A percentile compares a stretch with the other conserved stretches of the same genome.
phyloP scores from a whole-genome alignment of 2,113 vertebrate species.

The Melospiza melodia region DNA sequence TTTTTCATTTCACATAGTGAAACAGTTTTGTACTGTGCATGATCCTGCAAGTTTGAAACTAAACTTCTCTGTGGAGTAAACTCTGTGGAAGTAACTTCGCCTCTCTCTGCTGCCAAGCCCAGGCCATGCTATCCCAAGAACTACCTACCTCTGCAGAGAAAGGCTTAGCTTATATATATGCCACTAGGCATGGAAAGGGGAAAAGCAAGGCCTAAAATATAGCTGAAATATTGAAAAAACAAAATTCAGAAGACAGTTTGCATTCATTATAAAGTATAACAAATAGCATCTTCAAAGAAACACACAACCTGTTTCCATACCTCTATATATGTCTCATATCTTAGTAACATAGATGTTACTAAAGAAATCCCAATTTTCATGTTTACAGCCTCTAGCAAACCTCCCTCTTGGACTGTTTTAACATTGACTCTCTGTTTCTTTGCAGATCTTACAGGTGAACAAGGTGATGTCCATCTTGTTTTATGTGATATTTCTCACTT shows the following conservation, averaged over 20 bases:
- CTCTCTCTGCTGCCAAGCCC: background rate
- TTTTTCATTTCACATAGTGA: background rate
- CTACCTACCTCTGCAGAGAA: background rate
- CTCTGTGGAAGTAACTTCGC: background rate
- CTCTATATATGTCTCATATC: background rate
- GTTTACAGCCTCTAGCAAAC: background rate
- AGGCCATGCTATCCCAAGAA: background rate
- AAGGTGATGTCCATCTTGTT: conserved; percentile 99
- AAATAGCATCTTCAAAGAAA: background rate
- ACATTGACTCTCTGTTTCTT: conserved; percentile 56
- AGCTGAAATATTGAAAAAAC: background rate
- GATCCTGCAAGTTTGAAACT: background rate
- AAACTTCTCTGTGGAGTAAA: background rate
- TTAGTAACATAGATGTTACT: background rate
- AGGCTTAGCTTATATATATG: background rate
- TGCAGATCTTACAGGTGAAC: conserved; percentile 99
- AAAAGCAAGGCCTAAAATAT: background rate
- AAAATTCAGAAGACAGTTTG: background rate
- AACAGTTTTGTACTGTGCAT: background rate
- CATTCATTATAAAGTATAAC: background rate
- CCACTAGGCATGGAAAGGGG: background rate
- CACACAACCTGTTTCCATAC: background rate
- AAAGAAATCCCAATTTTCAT: background rate
- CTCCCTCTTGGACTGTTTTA: background rate
- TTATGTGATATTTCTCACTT: conserved; percentile 96